A percentile compares a stretch with the other conserved stretches of the same genome.
phyloP scores from a whole-genome alignment of 2,888 invertebrate species.

The Lithophane ornitopus region DNA sequence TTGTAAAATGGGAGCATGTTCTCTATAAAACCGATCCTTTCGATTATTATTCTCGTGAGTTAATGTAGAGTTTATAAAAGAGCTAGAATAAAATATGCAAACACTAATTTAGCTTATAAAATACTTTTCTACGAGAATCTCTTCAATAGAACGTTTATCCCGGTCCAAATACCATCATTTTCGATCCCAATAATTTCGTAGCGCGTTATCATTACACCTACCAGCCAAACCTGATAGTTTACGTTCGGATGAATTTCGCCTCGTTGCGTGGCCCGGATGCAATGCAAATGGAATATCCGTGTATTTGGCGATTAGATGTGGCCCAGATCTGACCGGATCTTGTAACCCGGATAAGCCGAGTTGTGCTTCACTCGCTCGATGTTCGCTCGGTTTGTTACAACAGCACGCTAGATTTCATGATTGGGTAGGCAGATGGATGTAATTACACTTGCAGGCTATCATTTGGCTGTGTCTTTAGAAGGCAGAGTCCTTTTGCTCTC shows the following conservation, averaged over 20 bases:
- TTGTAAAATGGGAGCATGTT: background rate
- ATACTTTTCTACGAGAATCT: background rate
- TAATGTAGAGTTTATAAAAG: background rate
- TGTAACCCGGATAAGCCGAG: slow-evolving; percentile 78
- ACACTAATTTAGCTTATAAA: background rate
- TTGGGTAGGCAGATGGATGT: slow-evolving; percentile 18
- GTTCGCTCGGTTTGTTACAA: slow-evolving; percentile 63
- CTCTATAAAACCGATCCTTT: background rate
- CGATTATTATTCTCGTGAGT: background rate
- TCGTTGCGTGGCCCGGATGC: slow-evolving; percentile 74
- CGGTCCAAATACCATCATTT: background rate
- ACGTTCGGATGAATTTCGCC: slow-evolving; percentile 69
- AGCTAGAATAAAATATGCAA: background rate
- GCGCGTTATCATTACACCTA: slow-evolving; percentile 35
- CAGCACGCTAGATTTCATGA: slow-evolving; percentile 23
- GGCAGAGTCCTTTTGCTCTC: background rate
- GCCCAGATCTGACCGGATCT: slow-evolving; percentile 76
- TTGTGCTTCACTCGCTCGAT: slow-evolving; percentile 72
- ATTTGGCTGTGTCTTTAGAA: background rate
- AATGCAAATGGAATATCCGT: slow-evolving; percentile 85
- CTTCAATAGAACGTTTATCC: background rate
- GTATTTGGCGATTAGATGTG: slow-evolving; percentile 81
- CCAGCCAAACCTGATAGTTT: slow-evolving; percentile 60
- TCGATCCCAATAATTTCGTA: slow-evolving; percentile 18
- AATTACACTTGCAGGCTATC: background rate